Base-by-base conservation (phyloP, 1,140 invertebrate species). In the Drosophila athabasca region DNA sequence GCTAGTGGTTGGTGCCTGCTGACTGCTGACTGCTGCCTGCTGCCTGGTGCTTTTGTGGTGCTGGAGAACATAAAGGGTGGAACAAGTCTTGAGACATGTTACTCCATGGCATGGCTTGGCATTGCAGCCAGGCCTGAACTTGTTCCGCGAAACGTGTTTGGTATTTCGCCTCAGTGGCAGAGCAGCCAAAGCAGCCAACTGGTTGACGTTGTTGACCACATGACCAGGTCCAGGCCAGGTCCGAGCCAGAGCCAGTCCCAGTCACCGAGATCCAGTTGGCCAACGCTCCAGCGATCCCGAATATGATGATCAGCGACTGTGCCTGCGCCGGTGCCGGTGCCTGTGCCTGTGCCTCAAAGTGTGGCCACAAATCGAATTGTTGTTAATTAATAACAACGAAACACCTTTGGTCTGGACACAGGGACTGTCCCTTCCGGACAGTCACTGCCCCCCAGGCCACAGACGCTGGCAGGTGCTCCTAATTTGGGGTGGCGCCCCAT, bases 61-160 rank as follows among this genome's bases (percentile, higher is more conserved):
- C 35, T 54, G 79, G 53, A 54, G 44, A 74, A 69, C 65, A 70
- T 57, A 70, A 82, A 88, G 82, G 82, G 82, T 82, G 83, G 79
- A 83, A 83, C 82, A 85, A 74, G 82, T 87, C 82, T 87, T 74
- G 66, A 79, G 83, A 87, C 81, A 85, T 76, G 82, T 85, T 88
- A 70, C 78, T 85, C 62, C 66, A 87, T 39, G 67, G 58, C 62
- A 44, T 58, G 43, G 71, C 59, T 57, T 45, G 71, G 54, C 31
- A 31, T 31, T 8, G 31, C 31, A 9, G 31, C 74, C 35, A 13
- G 35, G 79, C 60, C 79, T 81, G 83, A 87, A 87, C 82, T 87
- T 87, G 82, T 87, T 87, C 82, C 83, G 70, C 83, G 66, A 87
- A 87, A 87, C 82, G 82, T 87, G 82, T 87, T 85, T 85, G 81